Conservation (phyloP, 2,888 invertebrate genomes). For the Subacronicta megacephala region DNA sequence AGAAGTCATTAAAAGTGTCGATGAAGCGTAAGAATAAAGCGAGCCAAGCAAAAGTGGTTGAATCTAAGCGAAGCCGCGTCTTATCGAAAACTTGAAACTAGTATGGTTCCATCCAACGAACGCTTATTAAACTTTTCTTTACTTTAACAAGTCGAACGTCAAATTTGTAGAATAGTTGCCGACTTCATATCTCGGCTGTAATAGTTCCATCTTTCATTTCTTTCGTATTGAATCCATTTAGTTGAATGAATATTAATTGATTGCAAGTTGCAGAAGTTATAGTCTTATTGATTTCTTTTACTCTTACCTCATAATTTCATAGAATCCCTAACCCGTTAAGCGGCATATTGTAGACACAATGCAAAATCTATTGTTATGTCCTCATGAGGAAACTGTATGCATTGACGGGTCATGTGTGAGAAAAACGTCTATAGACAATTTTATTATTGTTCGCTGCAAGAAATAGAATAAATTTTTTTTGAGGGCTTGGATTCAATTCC, state of each 20-base stretch:
- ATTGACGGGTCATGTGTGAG: no score
- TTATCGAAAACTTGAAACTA: constrained; percentile 83
- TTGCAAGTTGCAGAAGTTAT: constrained; percentile 23
- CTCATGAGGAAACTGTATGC: no score
- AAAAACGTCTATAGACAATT: no score
- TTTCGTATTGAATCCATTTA: constrained; percentile 50
- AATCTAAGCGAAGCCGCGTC: constrained; percentile 71
- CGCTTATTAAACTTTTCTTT: constrained; percentile 83
- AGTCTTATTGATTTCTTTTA: constrained; percentile 19
- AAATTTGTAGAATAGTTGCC: constrained; percentile 71
- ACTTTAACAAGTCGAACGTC: constrained; percentile 73
- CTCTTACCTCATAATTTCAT: not conserved
- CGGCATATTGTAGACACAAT: no score
- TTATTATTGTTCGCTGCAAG: no score
- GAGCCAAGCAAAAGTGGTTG: constrained; percentile 78
- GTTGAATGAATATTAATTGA: constrained; percentile 44
- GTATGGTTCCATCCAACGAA: constrained; percentile 75
- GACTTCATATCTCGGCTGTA: constrained; percentile 55
- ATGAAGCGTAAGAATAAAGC: constrained; percentile 81
- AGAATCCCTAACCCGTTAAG: no score
- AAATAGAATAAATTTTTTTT: no score
- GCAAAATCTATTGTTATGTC: no score
- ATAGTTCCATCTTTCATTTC: constrained; percentile 46
- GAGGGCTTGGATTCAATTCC: no score
- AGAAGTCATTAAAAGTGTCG: constrained; percentile 87